Evolutionary conservation across 2,797 vertebrate genomes (phyloP).

Genomic region (Nothura maculosa): DNA sequence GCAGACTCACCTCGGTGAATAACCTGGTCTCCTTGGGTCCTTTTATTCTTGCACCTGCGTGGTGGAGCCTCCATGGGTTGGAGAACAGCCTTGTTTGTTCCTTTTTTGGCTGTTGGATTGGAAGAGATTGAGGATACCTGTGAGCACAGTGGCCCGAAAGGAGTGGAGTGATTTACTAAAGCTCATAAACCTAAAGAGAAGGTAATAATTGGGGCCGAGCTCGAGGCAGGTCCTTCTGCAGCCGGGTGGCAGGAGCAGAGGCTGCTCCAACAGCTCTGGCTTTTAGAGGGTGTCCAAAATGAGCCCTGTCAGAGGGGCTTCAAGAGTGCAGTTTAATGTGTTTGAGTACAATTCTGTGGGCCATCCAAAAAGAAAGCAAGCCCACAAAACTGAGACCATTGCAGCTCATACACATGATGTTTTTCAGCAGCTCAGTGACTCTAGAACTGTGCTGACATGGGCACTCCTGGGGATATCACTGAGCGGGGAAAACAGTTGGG

Average conservation of each 20-base stretch:
- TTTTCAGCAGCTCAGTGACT: not conserved
- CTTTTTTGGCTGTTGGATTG: rapidly evolving
- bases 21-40: not conserved
- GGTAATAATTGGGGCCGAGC: not conserved
- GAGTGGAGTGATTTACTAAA: not conserved
- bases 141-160: not conserved
- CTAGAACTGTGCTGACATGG: conserved; percentile 31
- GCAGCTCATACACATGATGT: not conserved
- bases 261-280: rapidly evolving
- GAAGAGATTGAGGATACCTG: not conserved
- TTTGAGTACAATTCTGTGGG: not conserved
- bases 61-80: not conserved
- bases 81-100: not conserved
- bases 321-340: not conserved
- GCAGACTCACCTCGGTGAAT: not conserved
- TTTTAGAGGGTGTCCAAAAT: not conserved
- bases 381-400: not conserved
- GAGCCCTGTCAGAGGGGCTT: not conserved
- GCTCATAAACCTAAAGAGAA: not conserved
- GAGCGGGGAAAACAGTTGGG: not conserved
- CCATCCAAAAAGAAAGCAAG: not conserved
- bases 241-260: not conserved
- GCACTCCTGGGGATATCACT: not conserved
- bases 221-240: not conserved
- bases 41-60: not conserved